Conservation (phyloP, 2,113 vertebrate species). For the Coryphaenoides rupestris region DNA sequence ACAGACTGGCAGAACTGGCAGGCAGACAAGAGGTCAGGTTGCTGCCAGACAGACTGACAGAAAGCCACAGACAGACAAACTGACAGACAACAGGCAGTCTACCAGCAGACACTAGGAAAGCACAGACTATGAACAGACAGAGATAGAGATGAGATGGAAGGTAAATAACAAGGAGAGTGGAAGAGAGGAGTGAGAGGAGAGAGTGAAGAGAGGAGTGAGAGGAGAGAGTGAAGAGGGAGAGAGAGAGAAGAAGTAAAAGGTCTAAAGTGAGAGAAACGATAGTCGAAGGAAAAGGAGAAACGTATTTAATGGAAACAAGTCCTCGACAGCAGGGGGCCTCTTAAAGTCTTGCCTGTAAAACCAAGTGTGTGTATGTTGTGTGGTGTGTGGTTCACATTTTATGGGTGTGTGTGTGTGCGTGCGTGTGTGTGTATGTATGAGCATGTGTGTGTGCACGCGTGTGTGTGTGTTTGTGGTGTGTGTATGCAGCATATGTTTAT, state of each 20-base stretch:
- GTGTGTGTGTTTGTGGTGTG: no score
- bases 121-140: no score
- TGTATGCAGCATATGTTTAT: no score
- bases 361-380: not conserved
- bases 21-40: not conserved
- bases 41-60: not conserved
- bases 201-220: not conserved
- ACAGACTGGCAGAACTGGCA: not conserved
- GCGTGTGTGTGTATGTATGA: no score
- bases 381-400: no score
- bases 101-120: no score
- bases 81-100: not conserved
- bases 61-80: not conserved
- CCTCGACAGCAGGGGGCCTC: constrained; percentile 45
- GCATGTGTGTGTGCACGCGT: no score
- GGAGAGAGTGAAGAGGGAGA: not conserved
- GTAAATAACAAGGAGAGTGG: no score
- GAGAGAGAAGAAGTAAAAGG: not conserved
- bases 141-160: no score
- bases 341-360: constrained; percentile 56
- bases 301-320: constrained; percentile 45
- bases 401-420: no score
- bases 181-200: not conserved
- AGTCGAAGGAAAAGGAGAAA: constrained; percentile 14
- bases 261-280: constrained; percentile 5